Conservation (phyloP, 1,140 invertebrate species). For the Cryptotermes secundus region DNA sequence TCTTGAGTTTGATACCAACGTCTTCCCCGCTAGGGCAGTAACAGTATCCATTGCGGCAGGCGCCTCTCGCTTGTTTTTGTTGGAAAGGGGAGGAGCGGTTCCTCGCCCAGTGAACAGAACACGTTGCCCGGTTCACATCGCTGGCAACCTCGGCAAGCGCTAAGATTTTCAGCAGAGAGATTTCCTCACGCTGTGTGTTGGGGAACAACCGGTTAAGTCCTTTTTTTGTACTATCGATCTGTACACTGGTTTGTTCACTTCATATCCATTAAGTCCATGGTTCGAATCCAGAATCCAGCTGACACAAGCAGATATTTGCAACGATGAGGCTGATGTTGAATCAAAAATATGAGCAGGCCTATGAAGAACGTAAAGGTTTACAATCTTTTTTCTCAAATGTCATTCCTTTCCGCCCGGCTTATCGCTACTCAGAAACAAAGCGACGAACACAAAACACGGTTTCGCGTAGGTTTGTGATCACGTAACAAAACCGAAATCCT, state of each 20-base stretch:
- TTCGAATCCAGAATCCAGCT: too few species aligned
- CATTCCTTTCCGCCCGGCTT: too few species aligned
- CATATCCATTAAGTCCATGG: too few species aligned
- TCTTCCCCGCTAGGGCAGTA: neutral
- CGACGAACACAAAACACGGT: too few species aligned
- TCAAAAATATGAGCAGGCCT: too few species aligned
- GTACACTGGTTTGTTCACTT: neutral
- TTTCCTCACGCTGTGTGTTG: neutral
- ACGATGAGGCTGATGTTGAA: too few species aligned
- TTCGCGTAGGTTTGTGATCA: too few species aligned
- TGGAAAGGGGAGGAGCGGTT: neutral
- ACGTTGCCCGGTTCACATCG: constrained; percentile 29
- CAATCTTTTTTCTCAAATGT: too few species aligned
- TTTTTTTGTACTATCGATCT: neutral
- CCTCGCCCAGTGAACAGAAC: neutral
- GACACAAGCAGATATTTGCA: too few species aligned
- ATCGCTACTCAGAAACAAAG: too few species aligned
- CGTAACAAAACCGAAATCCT: too few species aligned
- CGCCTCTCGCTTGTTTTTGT: neutral
- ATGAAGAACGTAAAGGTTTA: too few species aligned
- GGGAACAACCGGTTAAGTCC: neutral
- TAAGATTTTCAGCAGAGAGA: constrained; percentile 29
- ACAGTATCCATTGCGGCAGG: neutral
- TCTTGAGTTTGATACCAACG: neutral
- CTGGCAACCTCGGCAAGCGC: constrained; percentile 29